Percentiles rank a stretch among this genome's conserved stretches.
Conservation (phyloP, 92 coral and sea anemone genomes). For the Heteractis magnifica region DNA sequence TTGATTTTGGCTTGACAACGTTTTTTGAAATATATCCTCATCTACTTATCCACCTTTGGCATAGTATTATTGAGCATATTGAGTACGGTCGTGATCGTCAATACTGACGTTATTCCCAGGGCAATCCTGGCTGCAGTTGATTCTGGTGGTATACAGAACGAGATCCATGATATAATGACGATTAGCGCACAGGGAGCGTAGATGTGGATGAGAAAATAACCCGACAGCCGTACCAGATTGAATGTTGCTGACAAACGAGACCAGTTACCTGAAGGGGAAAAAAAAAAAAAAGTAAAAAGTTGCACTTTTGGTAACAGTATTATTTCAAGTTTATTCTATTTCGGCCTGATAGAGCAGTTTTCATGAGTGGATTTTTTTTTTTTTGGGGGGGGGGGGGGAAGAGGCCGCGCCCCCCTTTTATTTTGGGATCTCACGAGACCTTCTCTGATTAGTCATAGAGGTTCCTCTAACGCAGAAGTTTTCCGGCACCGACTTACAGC, state of each 20-base stretch:
- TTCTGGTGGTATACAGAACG: constrained; percentile 96
- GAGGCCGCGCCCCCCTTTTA: too few relatives aligned
- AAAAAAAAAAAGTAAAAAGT: not conserved
- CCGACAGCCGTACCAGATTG: constrained; percentile 69
- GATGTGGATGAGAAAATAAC: constrained; percentile 90
- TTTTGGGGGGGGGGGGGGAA: too few relatives aligned
- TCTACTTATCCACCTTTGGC: constrained; percentile 79
- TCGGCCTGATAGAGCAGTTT: too few relatives aligned
- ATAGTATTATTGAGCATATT: constrained; percentile 91
- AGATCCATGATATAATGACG: constrained; percentile 94
- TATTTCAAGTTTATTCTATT: too few relatives aligned
- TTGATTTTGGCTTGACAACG: too few relatives aligned
- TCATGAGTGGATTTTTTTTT: too few relatives aligned
- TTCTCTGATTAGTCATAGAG: too few relatives aligned
- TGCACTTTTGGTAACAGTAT: too few relatives aligned
- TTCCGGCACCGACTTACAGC: too few relatives aligned
- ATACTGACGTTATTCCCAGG: constrained; percentile 88
- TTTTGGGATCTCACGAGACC: too few relatives aligned
- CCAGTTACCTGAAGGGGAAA: constrained; percentile 78
- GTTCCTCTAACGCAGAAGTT: too few relatives aligned
- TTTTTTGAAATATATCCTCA: too few relatives aligned
- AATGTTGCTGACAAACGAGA: constrained; percentile 75
- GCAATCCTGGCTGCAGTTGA: constrained; percentile 97
- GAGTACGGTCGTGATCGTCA: constrained; percentile 87
- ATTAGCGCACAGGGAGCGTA: constrained; percentile 96